Base-by-base conservation (phyloP, 1,140 invertebrate genomes). In the Littorina saxatilis region DNA sequence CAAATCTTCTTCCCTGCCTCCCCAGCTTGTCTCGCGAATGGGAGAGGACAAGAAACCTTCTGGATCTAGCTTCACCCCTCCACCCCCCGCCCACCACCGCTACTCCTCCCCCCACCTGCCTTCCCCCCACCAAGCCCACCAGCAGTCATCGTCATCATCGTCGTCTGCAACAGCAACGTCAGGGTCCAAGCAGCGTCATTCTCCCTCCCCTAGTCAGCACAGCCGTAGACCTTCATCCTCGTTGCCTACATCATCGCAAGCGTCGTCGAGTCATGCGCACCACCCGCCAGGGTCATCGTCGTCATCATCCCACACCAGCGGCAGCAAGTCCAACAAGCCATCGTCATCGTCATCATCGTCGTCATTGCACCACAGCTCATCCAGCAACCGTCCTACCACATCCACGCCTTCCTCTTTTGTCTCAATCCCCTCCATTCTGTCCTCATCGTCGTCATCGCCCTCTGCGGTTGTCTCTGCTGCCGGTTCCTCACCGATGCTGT, bases 21-120 rank as follows among this genome's bases (percentile, higher is more conserved):
- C 50, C 11, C 47, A 58, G 2, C 32, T 55, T 7, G 1, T 37
- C 2, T 1, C 50, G 11, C 43, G 29, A 1, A 2, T 50, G 3
- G 74, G 39, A 23, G 76, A 63, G 17, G 76, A 78, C 35, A 76
- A 63, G 76, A 78, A 35, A n/a, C 55, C 32, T 23, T 39, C 23
- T 35, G 76, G 74, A 50, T 63, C 76, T 17, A 29, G 58, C 20
- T 52, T 58, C n/a, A 66, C 76, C 52, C 35, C 76, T 13, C 58
- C 55, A 32, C 76, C 76, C 17, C 35, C 76, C 55, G n/a, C 55
- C n/a, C 55, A 37, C 35, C 52, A 35, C 4, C 70, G 50, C 40
- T 43, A 55, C 0, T 66, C 76, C 1, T 37, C 55, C 20, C 55
- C 32, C 2, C 66, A 68, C 9, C 61, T 15, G 2, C 66, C 37